These are phyloP conservation scores for Sarcophaga caerulescens DNA, from an alignment of 2,888 invertebrate species.

Conservation along the genomic window DNA sequence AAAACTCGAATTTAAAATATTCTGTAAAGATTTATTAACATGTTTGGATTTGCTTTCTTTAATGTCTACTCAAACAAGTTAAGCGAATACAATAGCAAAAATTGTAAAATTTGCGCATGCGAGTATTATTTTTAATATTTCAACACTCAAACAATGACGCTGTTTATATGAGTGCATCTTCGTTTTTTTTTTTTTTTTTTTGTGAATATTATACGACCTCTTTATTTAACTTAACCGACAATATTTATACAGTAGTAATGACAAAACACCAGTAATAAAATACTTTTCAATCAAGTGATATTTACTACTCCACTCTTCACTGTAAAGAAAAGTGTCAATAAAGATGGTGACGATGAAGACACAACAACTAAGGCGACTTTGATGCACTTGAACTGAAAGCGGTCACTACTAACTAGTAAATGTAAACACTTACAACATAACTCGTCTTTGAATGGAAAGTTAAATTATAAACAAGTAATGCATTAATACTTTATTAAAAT, in stretches of 20 bases:
- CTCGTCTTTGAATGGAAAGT: conserved; percentile 52
- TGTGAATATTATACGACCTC: background rate
- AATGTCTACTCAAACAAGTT: background rate
- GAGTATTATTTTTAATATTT: conserved; percentile 19
- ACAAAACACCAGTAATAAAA: background rate
- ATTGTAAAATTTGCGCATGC: conserved; percentile 35
- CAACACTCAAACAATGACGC: conserved; percentile 20
- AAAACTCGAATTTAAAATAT: conserved; percentile 9
- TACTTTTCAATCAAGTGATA: background rate
- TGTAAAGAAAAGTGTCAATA: conserved; percentile 6
- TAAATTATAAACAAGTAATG: background rate
- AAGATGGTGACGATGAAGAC: background rate
- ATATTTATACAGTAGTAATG: no score
- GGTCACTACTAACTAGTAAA: conserved; percentile 25
- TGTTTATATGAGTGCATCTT: background rate
- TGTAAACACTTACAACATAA: conserved; percentile 36
- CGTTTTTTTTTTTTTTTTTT: background rate
- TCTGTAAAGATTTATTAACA: conserved; percentile 28
- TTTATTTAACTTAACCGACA: no score
- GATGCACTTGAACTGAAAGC: conserved; percentile 54
- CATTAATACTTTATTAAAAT: background rate
- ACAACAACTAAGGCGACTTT: background rate
- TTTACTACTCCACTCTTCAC: background rate
- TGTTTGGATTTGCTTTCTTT: background rate
- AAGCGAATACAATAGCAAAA: conserved; percentile 19